Percentiles rank a stretch among this genome's conserved stretches.
Evolutionary conservation across 2,113 vertebrate genomes (phyloP).

Genomic region (Elachura formosa): DNA sequence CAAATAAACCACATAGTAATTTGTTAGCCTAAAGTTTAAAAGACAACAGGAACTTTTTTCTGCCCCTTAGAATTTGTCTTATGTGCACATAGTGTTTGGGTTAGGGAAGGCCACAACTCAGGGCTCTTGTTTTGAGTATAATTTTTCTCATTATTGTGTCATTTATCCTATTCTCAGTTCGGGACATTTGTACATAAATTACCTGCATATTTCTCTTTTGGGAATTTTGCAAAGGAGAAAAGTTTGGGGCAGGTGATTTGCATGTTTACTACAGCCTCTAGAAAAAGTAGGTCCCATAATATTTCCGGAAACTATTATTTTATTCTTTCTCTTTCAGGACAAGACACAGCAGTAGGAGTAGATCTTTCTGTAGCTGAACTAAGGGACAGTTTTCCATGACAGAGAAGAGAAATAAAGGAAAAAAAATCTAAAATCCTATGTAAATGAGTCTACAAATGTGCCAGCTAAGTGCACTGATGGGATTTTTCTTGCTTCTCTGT

Average conservation of each 20-base stretch:
- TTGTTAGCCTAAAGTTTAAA: background rate
- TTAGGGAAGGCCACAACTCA: background rate
- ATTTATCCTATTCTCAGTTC: background rate
- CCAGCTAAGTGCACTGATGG: background rate
- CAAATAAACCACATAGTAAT: background rate
- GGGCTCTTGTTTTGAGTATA: background rate
- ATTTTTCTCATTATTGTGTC: background rate
- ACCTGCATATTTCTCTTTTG: background rate
- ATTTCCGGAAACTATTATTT: background rate
- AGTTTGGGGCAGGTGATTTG: background rate
- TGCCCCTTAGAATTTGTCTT: background rate
- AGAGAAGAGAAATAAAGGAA: background rate
- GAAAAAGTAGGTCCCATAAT: background rate
- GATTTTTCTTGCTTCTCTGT: background rate
- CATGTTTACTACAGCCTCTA: background rate
- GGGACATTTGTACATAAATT: background rate
- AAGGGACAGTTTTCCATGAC: background rate
- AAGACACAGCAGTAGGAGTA: background rate
- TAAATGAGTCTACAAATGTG: background rate
- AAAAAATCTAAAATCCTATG: fast-evolving
- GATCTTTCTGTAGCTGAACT: background rate
- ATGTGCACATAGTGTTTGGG: background rate
- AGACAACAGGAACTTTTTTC: background rate
- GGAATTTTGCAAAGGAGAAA: background rate
- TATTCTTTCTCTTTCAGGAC: background rate